Evolutionary conservation across 2,797 vertebrate species (phyloP), one percentile per base, ranked within the genome.

Genomic region (Coluber constrictor): DNA sequence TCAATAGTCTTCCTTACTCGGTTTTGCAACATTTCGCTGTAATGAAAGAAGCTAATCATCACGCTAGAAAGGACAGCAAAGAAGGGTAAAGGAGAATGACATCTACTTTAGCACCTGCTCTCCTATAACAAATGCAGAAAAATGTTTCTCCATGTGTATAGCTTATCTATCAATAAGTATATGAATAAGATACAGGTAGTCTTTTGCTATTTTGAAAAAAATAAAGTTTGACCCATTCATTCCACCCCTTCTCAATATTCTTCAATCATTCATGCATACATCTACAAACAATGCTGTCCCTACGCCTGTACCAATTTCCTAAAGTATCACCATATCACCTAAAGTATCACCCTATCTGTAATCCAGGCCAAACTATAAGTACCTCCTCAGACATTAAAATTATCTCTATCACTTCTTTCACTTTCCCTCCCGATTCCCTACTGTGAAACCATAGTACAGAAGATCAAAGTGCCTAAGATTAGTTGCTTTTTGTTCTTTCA

Each of bases 371-470:
- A 89, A 83, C 11, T 32, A 9, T 20, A 15, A 20, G 59, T 18
- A 32, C 70, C 55, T 51, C 54, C 32, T 27, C 5, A 51, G 92
- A 55, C 79, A 94, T 93, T 87, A 93, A 61, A 89, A 32, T 83
- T n/a, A 86, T 61, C 66, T 87, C 29, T 20, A 27, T 90, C 32
- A 43, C 51, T 47, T 88, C 25, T 88, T 55, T 16, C 59, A 29
- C 54, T 27, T 79, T 18, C 56, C 37, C 20, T 23, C 16, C 51
- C 5, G 29, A 55, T 37, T 74, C 94, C 95, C 95, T 93, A 94
- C 51, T 91, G 60, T 96, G 90, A 94, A 60, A 86, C 93, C 95
- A 96, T 96, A 96, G 96, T 95, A 95, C 95, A 93, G 92, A 93
- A 94, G 95, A 94, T 59, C 93, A 96, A 94, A 89, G 94, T 93